Evolutionary conservation across 2,113 vertebrate genomes (phyloP), one percentile per base, ranked within the genome.

Genomic region (Pelvicachromis taeniatus): DNA sequence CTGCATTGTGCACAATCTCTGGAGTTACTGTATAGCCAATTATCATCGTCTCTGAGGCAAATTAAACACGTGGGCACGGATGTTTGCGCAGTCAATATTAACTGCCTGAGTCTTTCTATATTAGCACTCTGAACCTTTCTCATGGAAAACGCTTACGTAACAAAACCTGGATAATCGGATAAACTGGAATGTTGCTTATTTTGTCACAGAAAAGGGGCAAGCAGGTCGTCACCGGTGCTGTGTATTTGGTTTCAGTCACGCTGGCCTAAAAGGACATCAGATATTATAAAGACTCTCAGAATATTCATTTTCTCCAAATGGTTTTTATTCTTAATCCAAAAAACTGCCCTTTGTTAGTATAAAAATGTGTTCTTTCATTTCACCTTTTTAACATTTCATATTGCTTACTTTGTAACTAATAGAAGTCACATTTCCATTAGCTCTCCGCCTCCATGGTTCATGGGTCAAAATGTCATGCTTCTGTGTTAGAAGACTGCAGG

Each of bases 331-430:
- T 29, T 80, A 61, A 54, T 59, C 29, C 13, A 63, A 48, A 55
- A 77, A 89, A 52, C 40, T 54, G 80, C 65, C 77, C 78, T 88
- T 81, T 70, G 78, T 80, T 48, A 7, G 56, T 75, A 38, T 55
- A 48, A 65, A 45, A 70, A 78, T 75, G 3, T 7, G 9, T 78
- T 81, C 26, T 81, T 88, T 78, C 38, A 54, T 70, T 82, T 82
- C 77, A 68, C 40, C 53, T 63, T n/a, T 68, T 85, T 63, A 80
- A 70, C 80, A 87, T 91, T 89, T 88, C 21, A 81, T 73, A 75
- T 90, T 19, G 35, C 63, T 85, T 50, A 54, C 35, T 56, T 40
- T 77, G 13, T 61, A 68, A 56, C 26, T 52, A 81, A 77, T 14
- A 58, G 21, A 35, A 80, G 70, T 50, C 86, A 91, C 0, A 17